phyloP scores from a whole-genome alignment of 2,888 invertebrate species.

The Schizaphis graminum region DNA sequence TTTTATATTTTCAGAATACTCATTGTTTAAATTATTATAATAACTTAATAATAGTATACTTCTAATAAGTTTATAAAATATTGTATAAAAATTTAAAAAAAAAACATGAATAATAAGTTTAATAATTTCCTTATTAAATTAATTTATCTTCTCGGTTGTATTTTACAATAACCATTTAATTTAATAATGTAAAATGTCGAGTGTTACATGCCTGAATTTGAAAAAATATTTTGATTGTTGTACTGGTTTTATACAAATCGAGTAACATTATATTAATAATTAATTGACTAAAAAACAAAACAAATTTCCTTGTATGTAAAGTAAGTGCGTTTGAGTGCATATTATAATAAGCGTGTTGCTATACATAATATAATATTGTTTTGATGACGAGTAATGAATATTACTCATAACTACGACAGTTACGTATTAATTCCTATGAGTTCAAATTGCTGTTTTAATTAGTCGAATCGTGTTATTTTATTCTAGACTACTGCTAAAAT shows the following conservation, averaged over 20 bases:
- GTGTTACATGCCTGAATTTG: background rate
- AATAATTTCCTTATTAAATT: background rate
- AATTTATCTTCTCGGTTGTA: background rate
- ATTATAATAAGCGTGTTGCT: background rate
- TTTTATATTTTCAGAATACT: background rate
- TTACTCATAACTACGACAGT: background rate
- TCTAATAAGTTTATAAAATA: background rate
- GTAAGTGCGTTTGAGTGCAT: background rate
- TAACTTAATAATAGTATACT: background rate
- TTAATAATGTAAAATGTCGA: background rate
- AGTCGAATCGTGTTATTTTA: background rate
- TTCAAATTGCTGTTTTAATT: background rate
- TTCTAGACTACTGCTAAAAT: background rate
- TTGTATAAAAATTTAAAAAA: background rate
- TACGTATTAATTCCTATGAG: background rate
- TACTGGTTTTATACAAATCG: background rate
- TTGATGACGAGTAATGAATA: background rate
- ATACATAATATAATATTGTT: background rate
- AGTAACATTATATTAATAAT: background rate
- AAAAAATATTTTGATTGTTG: background rate
- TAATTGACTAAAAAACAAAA: background rate
- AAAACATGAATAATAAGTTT: background rate
- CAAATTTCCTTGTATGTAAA: background rate
- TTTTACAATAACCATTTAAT: background rate
- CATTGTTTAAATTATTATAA: background rate